phyloP scores from a whole-genome alignment of 2,113 vertebrate species.

The Mus musculus region GRCm39 chr8:52431501-52432000 shows the following conservation, averaged over 20 bases:
- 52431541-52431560: conserved; percentile 86
- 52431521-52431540: conserved; percentile 82
- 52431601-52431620: conserved; percentile 85
- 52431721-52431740: conserved; percentile 35
- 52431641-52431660: conserved; percentile 72
- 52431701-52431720: conserved; percentile 82
- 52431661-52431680: conserved; percentile 77
- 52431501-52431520: conserved; percentile 87
- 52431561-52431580: conserved; percentile 83
- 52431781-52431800: conserved; percentile 11
- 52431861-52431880: conserved; percentile 63
- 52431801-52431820: conserved; percentile 72
- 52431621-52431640: conserved; percentile 77
- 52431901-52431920: conserved; percentile 58
- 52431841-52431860: conserved; percentile 59
- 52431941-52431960: conserved; percentile 55
- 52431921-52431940: conserved; percentile 49
- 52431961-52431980: conserved; percentile 55
- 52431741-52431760: conserved; percentile 29
- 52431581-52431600: conserved; percentile 81
- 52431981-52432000: conserved; percentile 57
- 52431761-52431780: conserved; percentile 56
- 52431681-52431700: conserved; percentile 78
- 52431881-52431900: conserved; percentile 74
- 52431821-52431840: conserved; percentile 75